Base-by-base conservation (phyloP, 2,797 vertebrate species). In the Distichodus sexfasciatus region DNA sequence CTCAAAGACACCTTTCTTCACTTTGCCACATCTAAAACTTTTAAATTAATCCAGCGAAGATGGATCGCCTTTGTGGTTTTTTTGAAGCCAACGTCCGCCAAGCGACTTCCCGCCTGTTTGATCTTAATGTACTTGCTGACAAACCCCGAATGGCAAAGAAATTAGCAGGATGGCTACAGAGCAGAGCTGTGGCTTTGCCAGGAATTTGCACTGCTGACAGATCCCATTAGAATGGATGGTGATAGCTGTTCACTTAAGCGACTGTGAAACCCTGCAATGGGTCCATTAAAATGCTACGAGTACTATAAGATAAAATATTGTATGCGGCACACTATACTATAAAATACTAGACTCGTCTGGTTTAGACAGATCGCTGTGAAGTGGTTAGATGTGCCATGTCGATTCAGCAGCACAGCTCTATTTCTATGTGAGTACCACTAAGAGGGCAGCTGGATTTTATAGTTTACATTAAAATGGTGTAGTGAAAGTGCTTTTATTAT, bases 201-300 rank as follows among this genome's bases (percentile, higher is more conserved):
- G 24, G 54, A 38, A 47, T 48, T 58, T 59, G 33, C n/a, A 14
- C 29, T 19, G 53, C 43, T 46, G 53, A 67, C 53, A 59, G 31
- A 68, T 48, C 31, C 36, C 44, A 31, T 50, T 69, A 50, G 3
- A 6, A 35, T 21, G 24, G 35, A 48, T 59, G 8, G 8, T 47
- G 2, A 41, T 23, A 29, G 53, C 9, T 12, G 17, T 29, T 53
- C 4, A 31, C 31, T 35, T 8, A 35, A 55, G 15, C 10, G 50
- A 54, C 28, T 33, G 28, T 28, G 24, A 9, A 54, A 9, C 1
- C 9, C 21, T 24, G 23, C 47, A 50, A n/a, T 11, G 8, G 6
- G 19, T 15, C 8, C 51, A 21, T 15, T 11, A 15, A 6, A 29
- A 28, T 51, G 24, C n/a, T 15, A 29, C 48, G 9, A n/a, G 23